These are phyloP conservation scores for Atherinosoma microstoma DNA, from an alignment of 2,797 vertebrate genomes.

Conservation along the genomic window DNA sequence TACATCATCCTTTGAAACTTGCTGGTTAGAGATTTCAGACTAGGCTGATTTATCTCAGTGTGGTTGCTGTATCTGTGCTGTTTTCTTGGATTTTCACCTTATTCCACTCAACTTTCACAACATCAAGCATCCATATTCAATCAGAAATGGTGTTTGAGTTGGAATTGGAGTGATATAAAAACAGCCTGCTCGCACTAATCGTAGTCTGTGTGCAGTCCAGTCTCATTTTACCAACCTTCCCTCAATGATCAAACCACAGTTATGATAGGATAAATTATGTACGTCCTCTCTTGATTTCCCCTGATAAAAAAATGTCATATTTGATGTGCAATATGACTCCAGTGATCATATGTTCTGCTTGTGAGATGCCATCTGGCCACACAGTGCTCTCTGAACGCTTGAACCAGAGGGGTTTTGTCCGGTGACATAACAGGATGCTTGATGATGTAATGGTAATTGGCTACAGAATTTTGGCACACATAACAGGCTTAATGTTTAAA, in stretches of 20 bases:
- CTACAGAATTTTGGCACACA: constrained; percentile 41
- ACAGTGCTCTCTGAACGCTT: constrained; percentile 19
- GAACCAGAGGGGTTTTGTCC: constrained; percentile 48
- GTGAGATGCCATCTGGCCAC: constrained; percentile 60
- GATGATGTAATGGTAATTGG: constrained; percentile 52
- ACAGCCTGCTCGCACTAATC: constrained; percentile 38
- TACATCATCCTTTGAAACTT: constrained; percentile 19
- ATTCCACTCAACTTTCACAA: constrained; percentile 18
- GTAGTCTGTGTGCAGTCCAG: background rate
- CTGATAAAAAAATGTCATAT: constrained; percentile 10
- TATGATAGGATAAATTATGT: background rate
- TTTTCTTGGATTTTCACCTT: constrained; percentile 11
- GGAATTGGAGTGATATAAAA: constrained; percentile 7
- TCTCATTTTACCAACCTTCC: background rate
- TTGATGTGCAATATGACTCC: constrained; percentile 31
- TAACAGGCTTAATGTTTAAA: constrained; percentile 11
- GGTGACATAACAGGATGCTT: constrained; percentile 43
- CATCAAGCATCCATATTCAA: too few species aligned
- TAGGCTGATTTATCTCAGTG: constrained; percentile 34
- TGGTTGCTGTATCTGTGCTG: constrained; percentile 17
- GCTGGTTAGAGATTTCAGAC: constrained; percentile 31
- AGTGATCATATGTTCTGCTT: constrained; percentile 50
- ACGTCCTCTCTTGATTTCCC: background rate
- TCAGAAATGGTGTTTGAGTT: constrained; percentile 5
- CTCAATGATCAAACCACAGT: background rate